Base-by-base conservation (phyloP, 2,113 vertebrate species). In the Tympanuchus pallidicinctus region DNA sequence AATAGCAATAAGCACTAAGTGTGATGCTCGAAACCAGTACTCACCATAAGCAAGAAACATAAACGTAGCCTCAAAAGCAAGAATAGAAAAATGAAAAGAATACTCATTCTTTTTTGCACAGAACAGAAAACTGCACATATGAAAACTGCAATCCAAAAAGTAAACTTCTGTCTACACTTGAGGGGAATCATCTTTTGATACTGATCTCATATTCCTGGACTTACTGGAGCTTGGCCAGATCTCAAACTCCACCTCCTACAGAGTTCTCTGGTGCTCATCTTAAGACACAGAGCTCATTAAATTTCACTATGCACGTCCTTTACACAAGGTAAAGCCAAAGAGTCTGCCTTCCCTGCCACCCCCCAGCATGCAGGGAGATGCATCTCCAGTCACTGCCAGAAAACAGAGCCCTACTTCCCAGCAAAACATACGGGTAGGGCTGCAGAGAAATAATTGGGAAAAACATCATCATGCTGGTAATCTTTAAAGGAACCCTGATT, bases 1-100 rank as follows among this genome's bases (percentile, higher is more conserved):
- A 97, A 96, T 50, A 95, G 86, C 92, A 97, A 97, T 96, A 97
- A 96, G 92, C 14, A 43, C 86, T 73, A 95, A 97, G 54, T 81
- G 60, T 32, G 71, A 65, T 89, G 70, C 95, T 54, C 95, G 92
- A 95, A 93, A 94, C 82, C 71, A 82, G 74, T 38, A 43, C 42
- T 89, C 79, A 47, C 40, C 92, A 66, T 75, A 95, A 94, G 89
- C 70, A 94, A 78, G 74, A 87, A 90, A 50, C 75, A 67, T 12
- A 89, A 94, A 88, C 2, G 6, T 48, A 95, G 43, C 64, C 80
- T 88, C 36, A 74, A 89, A 78, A 14, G 38, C 81, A 89, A 24
- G 28, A 82, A 79, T 2, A 79, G 40, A 52, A 90, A 87, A 75
- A 52, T 42, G 61, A 32, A 76, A 57, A 63, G 25, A 84, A 61